A percentile compares a stretch with the other conserved stretches of the same genome.
Evolutionary conservation across 2,797 vertebrate species (phyloP).

Genomic region (Nyctalus aviator): DNA sequence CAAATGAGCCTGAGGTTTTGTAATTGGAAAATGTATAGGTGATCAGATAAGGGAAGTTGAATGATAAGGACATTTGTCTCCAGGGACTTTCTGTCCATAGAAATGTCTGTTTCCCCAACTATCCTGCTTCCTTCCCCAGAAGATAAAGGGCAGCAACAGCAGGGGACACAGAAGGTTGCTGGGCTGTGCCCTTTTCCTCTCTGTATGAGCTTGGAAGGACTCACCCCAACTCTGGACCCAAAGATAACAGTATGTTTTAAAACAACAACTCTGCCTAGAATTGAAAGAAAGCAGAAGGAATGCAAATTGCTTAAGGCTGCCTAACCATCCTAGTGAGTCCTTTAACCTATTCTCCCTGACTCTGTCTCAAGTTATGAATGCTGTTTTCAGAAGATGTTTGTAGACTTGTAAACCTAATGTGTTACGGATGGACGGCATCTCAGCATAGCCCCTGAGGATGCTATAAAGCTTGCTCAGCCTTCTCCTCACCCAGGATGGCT

Average conservation of each 20-base stretch:
- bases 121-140: background rate
- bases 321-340: background rate
- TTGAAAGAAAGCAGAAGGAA: slow-evolving; percentile 17
- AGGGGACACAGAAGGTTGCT: background rate
- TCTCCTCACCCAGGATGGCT: background rate
- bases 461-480: background rate
- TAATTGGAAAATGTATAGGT: slow-evolving; percentile 61
- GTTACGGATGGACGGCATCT: background rate
- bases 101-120: background rate
- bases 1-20: slow-evolving; percentile 60
- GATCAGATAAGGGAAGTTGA: slow-evolving; percentile 69
- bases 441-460: background rate
- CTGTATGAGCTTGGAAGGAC: background rate
- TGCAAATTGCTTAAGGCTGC: background rate
- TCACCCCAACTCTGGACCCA: background rate
- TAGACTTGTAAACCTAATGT: background rate
- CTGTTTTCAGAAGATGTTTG: background rate
- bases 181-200: background rate
- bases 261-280: background rate
- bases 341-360: background rate
- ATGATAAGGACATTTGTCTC: slow-evolving; percentile 50
- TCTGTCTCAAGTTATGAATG: background rate
- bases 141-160: background rate
- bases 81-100: background rate
- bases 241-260: slow-evolving; percentile 41